Percentiles rank a stretch among this genome's conserved stretches.
Conservation (phyloP, 1,140 invertebrate genomes). For the Papilio helenus region DNA sequence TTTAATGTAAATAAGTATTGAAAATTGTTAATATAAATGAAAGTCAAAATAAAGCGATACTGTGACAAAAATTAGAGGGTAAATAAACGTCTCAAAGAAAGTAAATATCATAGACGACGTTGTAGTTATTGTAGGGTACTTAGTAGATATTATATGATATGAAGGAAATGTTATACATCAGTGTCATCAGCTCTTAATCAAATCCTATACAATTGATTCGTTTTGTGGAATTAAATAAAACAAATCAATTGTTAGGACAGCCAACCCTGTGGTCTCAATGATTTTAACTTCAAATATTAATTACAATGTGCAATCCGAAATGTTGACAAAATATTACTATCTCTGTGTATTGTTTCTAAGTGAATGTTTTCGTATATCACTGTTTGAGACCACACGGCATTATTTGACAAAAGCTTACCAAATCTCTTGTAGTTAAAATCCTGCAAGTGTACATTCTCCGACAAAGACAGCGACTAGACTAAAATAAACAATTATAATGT, state of each 20-base stretch:
- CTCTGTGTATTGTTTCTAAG: too few relatives aligned
- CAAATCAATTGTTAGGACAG: not conserved
- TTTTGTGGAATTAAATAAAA: not conserved
- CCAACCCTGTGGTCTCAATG: not conserved
- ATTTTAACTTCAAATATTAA: not conserved
- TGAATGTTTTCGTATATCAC: not conserved
- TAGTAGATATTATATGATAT: conserved; percentile 64
- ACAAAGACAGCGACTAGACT: conserved; percentile 47
- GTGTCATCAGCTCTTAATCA: conserved; percentile 42
- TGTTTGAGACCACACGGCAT: not conserved
- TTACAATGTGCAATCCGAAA: not conserved
- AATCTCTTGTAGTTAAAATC: conserved; percentile 43
- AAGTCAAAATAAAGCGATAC: conserved; percentile 82
- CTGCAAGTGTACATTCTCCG: conserved; percentile 52
- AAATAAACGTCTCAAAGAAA: conserved; percentile 75
- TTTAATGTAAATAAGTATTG: conserved; percentile 77
- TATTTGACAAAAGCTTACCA: conserved; percentile 35
- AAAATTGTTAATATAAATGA: conserved; percentile 76
- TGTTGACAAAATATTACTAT: not conserved
- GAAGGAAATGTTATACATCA: conserved; percentile 64
- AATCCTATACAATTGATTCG: not conserved
- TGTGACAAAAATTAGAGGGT: conserved; percentile 81
- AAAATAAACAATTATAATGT: conserved; percentile 44
- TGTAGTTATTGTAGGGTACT: conserved; percentile 77
- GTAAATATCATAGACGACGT: conserved; percentile 78